Conservation (phyloP, 1,140 invertebrate genomes). For the Rhizoglyphus robini region DNA sequence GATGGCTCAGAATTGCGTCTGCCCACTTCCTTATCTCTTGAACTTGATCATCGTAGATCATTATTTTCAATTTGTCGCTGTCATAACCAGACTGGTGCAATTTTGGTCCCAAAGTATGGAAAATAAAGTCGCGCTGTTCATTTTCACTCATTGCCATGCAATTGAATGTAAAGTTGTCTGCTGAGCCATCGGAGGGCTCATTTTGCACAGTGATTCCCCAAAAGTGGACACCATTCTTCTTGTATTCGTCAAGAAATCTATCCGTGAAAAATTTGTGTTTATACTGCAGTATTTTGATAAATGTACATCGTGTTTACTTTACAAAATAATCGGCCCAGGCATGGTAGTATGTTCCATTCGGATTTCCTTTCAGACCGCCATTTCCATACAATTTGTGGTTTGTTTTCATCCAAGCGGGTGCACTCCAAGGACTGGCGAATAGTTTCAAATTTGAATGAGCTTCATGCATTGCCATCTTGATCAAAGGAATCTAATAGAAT, state of each 20-base stretch:
- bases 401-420: too few relatives aligned
- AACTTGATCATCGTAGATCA: too few relatives aligned
- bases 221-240: constrained; percentile 37
- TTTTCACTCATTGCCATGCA: constrained; percentile 57
- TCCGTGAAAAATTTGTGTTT: constrained; percentile 41
- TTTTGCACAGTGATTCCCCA: too few relatives aligned
- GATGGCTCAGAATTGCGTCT: constrained; percentile 35
- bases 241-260: constrained; percentile 48
- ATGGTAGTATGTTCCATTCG: too few relatives aligned
- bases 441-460: constrained; percentile 39
- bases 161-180: constrained; percentile 46
- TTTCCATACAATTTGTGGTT: constrained; percentile 40
- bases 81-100: constrained; percentile 43
- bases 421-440: constrained; percentile 61
- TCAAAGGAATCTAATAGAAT: constrained; percentile 46
- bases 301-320: constrained; percentile 38
- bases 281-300: constrained; percentile 67
- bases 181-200: constrained; percentile 41
- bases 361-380: constrained; percentile 45
- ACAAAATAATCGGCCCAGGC: too few relatives aligned
- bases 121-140: constrained; percentile 46
- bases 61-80: constrained; percentile 39
- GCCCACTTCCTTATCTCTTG: constrained; percentile 47
- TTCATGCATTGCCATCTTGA: constrained; percentile 40
- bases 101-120: constrained; percentile 50